A percentile compares a stretch with the other conserved stretches of the same genome.
phyloP scores from a whole-genome alignment of 2,888 invertebrate genomes.

The Lasiommata megera region DNA sequence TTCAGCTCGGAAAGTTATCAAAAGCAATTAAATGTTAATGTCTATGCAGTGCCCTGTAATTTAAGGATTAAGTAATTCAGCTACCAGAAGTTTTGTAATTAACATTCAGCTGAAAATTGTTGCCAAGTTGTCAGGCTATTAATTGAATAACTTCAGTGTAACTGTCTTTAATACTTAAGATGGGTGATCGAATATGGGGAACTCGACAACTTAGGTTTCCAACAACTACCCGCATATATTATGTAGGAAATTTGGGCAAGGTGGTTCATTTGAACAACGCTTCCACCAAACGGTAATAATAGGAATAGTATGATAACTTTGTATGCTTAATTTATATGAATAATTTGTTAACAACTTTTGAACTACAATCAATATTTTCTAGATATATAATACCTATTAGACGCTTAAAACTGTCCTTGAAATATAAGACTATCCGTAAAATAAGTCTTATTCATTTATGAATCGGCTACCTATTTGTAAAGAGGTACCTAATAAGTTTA shows the following conservation, averaged over 20 bases:
- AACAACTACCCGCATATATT: too few species aligned
- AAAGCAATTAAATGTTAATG: constrained; percentile 42
- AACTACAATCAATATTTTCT: too few species aligned
- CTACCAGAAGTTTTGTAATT: constrained; percentile 40
- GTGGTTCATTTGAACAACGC: neutral
- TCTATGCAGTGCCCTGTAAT: constrained; percentile 40
- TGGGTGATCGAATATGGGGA: constrained; percentile 14
- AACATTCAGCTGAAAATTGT: constrained; percentile 41
- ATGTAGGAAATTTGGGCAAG: neutral
- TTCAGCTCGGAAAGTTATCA: constrained; percentile 30
- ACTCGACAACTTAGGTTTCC: neutral
- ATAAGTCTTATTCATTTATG: too few species aligned
- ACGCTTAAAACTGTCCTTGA: too few species aligned
- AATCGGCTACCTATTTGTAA: too few species aligned
- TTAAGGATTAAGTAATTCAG: constrained; percentile 40
- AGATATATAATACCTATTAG: too few species aligned
- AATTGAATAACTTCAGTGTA: constrained; percentile 30
- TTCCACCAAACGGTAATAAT: too few species aligned
- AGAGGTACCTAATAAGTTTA: too few species aligned
- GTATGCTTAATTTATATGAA: too few species aligned
- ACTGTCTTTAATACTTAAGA: constrained; percentile 27
- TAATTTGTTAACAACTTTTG: too few species aligned
- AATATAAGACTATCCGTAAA: too few species aligned
- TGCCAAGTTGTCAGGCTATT: constrained; percentile 38
- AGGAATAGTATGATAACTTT: too few species aligned